Conservation (phyloP, 2,113 vertebrate genomes). For the Vulpes vulpes region DNA sequence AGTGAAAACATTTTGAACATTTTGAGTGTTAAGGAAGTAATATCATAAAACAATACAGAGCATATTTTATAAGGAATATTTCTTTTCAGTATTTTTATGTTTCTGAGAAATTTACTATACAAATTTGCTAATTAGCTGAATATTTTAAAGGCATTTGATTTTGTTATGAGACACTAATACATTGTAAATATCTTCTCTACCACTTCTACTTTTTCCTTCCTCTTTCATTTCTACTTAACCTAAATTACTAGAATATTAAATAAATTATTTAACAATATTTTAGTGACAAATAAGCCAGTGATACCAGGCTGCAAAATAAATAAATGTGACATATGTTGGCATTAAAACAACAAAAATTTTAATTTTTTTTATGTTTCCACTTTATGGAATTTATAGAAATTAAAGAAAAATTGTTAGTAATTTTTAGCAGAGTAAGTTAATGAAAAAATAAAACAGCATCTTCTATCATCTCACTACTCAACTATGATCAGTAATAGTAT, state of each 20-base stretch:
- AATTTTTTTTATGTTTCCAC: conserved; percentile 5
- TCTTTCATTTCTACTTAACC: neutral
- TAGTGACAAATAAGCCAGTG: neutral
- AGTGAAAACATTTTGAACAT: neutral
- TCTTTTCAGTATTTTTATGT: conserved; percentile 18
- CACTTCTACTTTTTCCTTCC: neutral
- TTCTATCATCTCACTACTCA: neutral
- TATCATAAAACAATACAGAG: neutral
- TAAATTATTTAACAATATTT: neutral
- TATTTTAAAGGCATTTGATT: conserved; percentile 11
- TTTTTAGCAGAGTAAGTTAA: neutral
- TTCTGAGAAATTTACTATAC: neutral
- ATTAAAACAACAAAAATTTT: neutral
- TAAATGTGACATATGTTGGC: neutral
- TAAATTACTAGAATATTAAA: neutral
- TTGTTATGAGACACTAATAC: neutral
- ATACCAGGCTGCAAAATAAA: conserved; percentile 32
- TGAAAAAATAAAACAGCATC: neutral
- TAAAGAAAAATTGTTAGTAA: neutral
- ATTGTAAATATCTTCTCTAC: neutral
- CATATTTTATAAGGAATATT: neutral
- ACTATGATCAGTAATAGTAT: neutral
- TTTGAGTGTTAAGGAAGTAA: neutral
- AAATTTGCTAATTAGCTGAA: neutral
- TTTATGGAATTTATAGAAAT: neutral